Evolutionary conservation across 2,888 invertebrate species (phyloP).

Genomic region (Oegoconia quadripuncta): DNA sequence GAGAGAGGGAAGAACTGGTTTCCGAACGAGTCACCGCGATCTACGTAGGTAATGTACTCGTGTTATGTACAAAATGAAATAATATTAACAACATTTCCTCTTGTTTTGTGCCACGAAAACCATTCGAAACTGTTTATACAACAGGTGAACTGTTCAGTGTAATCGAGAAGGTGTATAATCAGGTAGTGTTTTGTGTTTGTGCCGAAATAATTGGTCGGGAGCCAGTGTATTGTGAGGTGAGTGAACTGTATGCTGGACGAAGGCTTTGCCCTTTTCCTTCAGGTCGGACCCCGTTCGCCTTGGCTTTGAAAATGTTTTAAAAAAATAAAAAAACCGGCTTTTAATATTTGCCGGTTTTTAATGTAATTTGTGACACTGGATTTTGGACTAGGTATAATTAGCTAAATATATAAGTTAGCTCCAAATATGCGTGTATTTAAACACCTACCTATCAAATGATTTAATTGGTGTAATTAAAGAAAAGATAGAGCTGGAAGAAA

Average conservation of each 20-base stretch:
- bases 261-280: slow-evolving; percentile 7
- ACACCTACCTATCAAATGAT: no score
- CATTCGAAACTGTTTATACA: slow-evolving; percentile 44
- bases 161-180: slow-evolving; percentile 7
- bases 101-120: slow-evolving; percentile 44
- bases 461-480: no score
- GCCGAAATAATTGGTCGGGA: neutral
- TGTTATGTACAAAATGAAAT: slow-evolving; percentile 51
- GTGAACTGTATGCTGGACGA: slow-evolving; percentile 5
- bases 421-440: no score
- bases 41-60: slow-evolving; percentile 35
- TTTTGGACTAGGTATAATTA: no score
- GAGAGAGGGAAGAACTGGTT: slow-evolving; percentile 62
- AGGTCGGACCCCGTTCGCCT: neutral
- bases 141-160: slow-evolving; percentile 27
- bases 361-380: no score
- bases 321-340: neutral
- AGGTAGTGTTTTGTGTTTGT: slow-evolving; percentile 15
- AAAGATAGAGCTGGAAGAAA: no score
- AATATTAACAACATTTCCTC: slow-evolving; percentile 54
- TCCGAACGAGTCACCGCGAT: slow-evolving; percentile 50
- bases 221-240: neutral
- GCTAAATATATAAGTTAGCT: no score
- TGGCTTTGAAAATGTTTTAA: neutral
- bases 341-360: neutral